Evolutionary conservation across 2,797 vertebrate genomes (phyloP).

Genomic region (Luscinia luscinia): DNA sequence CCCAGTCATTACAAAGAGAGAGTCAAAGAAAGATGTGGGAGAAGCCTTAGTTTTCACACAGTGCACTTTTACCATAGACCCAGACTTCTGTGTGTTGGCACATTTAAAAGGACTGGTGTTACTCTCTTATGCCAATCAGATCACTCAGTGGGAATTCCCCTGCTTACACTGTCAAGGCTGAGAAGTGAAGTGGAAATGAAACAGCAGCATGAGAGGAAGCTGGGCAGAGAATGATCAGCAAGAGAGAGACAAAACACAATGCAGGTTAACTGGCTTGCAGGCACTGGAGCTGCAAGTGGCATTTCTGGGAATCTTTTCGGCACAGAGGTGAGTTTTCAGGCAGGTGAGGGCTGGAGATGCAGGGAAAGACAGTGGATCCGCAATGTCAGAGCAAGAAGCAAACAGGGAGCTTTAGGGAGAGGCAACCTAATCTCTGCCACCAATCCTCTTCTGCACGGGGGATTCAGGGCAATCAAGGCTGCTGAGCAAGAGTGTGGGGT

Average conservation of each 20-base stretch:
- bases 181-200: not conserved
- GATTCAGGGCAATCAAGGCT: not conserved
- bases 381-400: not conserved
- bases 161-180: not conserved
- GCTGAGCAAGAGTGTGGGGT: not conserved
- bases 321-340: constrained; percentile 1
- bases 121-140: not conserved
- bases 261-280: not conserved
- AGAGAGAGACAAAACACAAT: not conserved
- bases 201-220: not conserved
- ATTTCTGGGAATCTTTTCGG: not conserved
- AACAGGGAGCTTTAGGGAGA: not conserved
- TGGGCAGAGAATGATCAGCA: not conserved
- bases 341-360: not conserved
- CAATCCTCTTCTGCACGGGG: not conserved
- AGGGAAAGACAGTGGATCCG: not conserved
- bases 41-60: not conserved
- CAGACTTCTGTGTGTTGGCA: not conserved
- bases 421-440: not conserved
- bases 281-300: not conserved
- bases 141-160: not conserved
- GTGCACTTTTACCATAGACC: not conserved
- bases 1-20: not conserved
- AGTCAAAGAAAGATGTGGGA: not conserved
- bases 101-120: not conserved